A percentile compares a stretch with the other conserved stretches of the same genome.
phyloP scores from a whole-genome alignment of 2,113 vertebrate species.

The Cyprinus carpio region DNA sequence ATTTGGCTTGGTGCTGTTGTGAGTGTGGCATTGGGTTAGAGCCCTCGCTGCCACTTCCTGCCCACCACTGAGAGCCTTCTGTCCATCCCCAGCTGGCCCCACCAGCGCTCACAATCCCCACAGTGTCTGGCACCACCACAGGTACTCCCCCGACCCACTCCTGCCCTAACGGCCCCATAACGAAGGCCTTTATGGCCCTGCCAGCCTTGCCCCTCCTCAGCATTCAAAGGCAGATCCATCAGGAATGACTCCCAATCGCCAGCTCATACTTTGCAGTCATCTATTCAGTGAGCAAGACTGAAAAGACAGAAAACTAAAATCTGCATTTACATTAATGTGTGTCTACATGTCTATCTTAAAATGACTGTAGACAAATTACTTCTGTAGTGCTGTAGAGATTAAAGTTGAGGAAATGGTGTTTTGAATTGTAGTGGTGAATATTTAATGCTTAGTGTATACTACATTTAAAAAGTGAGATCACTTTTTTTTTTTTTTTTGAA shows the following conservation, averaged over 20 bases:
- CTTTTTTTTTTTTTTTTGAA: too few relatives aligned
- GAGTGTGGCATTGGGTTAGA: slow-evolving; percentile 52
- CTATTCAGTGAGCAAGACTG: slow-evolving; percentile 1
- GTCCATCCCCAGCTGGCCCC: slow-evolving; percentile 63
- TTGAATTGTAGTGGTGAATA: background rate
- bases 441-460: background rate
- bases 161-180: slow-evolving; percentile 54
- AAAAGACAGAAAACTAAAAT: slow-evolving; percentile 16
- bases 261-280: slow-evolving; percentile 22
- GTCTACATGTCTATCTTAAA: background rate
- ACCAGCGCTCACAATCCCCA: slow-evolving; percentile 54
- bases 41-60: slow-evolving; percentile 57
- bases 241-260: slow-evolving; percentile 18
- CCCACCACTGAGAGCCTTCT: slow-evolving; percentile 62
- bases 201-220: slow-evolving; percentile 49
- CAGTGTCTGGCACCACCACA: slow-evolving; percentile 56
- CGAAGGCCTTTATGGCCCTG: slow-evolving; percentile 55
- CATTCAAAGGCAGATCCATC: slow-evolving; percentile 57
- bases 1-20: slow-evolving; percentile 33
- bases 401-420: background rate
- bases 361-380: background rate
- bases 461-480: too few relatives aligned
- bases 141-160: slow-evolving; percentile 55
- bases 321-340: background rate
- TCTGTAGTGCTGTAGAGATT: background rate